Evolutionary conservation across 2,888 invertebrate genomes (phyloP).

Genomic region (Hypsopygia costalis): DNA sequence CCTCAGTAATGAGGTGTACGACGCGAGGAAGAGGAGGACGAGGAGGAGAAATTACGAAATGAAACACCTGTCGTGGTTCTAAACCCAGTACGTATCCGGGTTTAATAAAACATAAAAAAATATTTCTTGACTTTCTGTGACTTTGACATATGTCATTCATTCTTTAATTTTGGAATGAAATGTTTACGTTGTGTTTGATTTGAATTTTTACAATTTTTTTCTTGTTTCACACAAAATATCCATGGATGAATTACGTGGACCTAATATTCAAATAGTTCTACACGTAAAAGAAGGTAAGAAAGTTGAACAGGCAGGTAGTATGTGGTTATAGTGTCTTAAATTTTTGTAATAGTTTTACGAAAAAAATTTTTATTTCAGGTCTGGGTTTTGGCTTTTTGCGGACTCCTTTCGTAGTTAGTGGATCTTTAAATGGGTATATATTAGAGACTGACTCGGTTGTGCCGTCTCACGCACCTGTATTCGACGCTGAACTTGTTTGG

Average conservation of each 20-base stretch:
- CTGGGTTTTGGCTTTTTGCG: conserved; percentile 79
- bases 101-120: too few relatives aligned
- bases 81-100: too few relatives aligned
- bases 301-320: too few relatives aligned
- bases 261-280: conserved; percentile 83
- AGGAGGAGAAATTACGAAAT: too few relatives aligned
- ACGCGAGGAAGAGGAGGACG: too few relatives aligned
- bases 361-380: conserved; percentile 59
- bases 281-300: conserved; percentile 83
- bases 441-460: conserved; percentile 84
- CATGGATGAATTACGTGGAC: conserved; percentile 84
- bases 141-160: conserved; percentile 9
- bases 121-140: too few relatives aligned
- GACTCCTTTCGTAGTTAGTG: conserved; percentile 79
- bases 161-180: conserved; percentile 41
- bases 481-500: conserved; percentile 89
- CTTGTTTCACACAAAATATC: conserved; percentile 28
- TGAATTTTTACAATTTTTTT: conserved; percentile 37
- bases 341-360: too few relatives aligned
- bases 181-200: conserved; percentile 58
- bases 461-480: conserved; percentile 80
- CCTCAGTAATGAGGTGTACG: too few relatives aligned
- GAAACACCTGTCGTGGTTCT: too few relatives aligned
- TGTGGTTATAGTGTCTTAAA: too few relatives aligned
- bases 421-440: conserved; percentile 83